Evolutionary conservation across 2,797 vertebrate species (phyloP).

Genomic region (Onychomys arenicola): DNA sequence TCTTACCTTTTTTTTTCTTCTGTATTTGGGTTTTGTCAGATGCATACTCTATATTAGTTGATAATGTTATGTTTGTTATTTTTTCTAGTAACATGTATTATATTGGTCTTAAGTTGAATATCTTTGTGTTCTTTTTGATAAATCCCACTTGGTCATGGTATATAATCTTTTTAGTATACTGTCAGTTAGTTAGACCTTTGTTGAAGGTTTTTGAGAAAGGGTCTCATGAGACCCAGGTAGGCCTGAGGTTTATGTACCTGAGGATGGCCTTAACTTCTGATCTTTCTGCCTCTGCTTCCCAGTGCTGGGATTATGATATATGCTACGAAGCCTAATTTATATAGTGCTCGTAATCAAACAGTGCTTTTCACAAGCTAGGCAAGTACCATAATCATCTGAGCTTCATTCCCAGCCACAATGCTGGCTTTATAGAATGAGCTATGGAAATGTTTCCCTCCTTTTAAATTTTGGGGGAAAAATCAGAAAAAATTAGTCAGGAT

Average conservation of each 20-base stretch:
- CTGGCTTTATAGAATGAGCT: background rate
- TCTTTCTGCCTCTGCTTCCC: background rate
- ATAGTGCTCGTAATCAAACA: background rate
- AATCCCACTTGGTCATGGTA: background rate
- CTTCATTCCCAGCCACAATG: background rate
- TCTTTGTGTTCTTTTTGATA: background rate
- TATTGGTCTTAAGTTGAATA: slow-evolving; percentile 31
- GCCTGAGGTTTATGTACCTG: background rate
- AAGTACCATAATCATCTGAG: background rate
- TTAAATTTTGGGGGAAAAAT: background rate
- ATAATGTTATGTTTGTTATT: background rate
- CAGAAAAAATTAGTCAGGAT: background rate
- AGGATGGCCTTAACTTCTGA: background rate
- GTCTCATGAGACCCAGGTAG: background rate
- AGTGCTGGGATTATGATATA: background rate
- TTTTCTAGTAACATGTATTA: slow-evolving; percentile 23
- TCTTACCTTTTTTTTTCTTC: background rate
- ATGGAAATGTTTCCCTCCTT: background rate
- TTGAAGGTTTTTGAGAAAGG: background rate
- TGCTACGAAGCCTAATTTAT: background rate
- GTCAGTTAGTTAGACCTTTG: background rate
- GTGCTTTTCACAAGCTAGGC: background rate
- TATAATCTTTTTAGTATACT: background rate
- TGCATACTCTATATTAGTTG: slow-evolving; percentile 10
- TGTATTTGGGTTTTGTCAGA: background rate